Percentiles rank a stretch among this genome's conserved stretches.
Conservation (phyloP, 2,888 invertebrate genomes). For the Leucophenga montana region DNA sequence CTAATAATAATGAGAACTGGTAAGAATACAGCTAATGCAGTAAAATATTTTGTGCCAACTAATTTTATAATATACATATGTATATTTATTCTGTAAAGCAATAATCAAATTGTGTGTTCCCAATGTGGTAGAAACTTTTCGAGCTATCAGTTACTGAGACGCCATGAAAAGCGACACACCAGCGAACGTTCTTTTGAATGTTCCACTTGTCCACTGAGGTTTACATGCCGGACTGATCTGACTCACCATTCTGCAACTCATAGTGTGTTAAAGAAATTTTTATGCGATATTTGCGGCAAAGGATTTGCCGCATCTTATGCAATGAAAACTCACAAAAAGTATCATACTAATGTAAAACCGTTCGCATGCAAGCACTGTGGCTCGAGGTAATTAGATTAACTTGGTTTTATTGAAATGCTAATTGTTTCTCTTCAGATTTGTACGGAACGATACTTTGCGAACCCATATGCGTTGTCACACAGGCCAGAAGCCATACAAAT, state of each 20-base stretch:
- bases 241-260: constrained; percentile 75
- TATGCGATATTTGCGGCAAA: constrained; percentile 78
- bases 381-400: constrained; percentile 45
- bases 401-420: neutral
- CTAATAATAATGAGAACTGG: neutral
- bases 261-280: constrained; percentile 76
- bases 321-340: constrained; percentile 78
- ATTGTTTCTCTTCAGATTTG: constrained; percentile 68
- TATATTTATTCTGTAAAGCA: constrained; percentile 54
- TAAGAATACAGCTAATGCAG: too few relatives aligned
- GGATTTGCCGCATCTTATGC: constrained; percentile 75
- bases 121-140: constrained; percentile 76
- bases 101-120: constrained; percentile 76
- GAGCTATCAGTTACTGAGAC: constrained; percentile 76
- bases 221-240: constrained; percentile 76
- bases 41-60: too few relatives aligned
- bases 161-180: constrained; percentile 76
- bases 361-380: constrained; percentile 52
- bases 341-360: constrained; percentile 76
- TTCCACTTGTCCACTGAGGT: constrained; percentile 76
- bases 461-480: constrained; percentile 76
- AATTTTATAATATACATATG: too few relatives aligned
- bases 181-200: constrained; percentile 75
- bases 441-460: constrained; percentile 75
- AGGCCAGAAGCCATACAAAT: constrained; percentile 69